Conservation (phyloP, 2,797 vertebrate species). For the Typhlichthys eigenmanni region DNA sequence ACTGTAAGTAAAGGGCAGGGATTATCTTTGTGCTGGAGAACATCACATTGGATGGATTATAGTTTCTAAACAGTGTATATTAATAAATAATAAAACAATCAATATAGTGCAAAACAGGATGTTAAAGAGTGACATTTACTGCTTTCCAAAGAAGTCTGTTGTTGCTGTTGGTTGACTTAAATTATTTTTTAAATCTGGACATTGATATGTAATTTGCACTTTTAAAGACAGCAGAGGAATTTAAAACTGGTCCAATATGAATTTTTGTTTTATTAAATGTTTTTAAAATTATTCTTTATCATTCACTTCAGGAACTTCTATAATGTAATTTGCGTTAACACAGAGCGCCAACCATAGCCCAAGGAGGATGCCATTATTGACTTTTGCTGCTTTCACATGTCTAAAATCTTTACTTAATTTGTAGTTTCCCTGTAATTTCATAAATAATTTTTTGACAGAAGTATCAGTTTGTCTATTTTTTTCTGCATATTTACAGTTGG, state of each 20-base stretch:
- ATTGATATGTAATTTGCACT: constrained; percentile 27
- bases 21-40: background rate
- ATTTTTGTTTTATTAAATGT: constrained; percentile 6
- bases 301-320: constrained; percentile 26
- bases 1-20: background rate
- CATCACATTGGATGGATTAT: too few species aligned
- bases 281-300: background rate
- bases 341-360: constrained; percentile 13
- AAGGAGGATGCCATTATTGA: background rate
- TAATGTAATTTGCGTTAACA: constrained; percentile 25
- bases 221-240: constrained; percentile 11
- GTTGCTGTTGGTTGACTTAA: background rate
- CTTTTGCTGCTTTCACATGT: constrained; percentile 43
- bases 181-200: background rate
- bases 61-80: background rate
- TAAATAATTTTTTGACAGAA: constrained; percentile 63
- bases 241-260: constrained; percentile 41
- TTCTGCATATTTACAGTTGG: background rate
- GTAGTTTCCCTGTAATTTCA: constrained; percentile 62
- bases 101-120: too few species aligned
- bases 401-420: constrained; percentile 24
- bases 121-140: too few species aligned
- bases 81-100: background rate
- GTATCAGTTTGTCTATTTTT: constrained; percentile 17
- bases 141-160: too few species aligned